Evolutionary conservation across 2,888 invertebrate genomes (phyloP), one percentile per base, ranked within the genome.

Genomic region (Apomyelois bistriatella): DNA sequence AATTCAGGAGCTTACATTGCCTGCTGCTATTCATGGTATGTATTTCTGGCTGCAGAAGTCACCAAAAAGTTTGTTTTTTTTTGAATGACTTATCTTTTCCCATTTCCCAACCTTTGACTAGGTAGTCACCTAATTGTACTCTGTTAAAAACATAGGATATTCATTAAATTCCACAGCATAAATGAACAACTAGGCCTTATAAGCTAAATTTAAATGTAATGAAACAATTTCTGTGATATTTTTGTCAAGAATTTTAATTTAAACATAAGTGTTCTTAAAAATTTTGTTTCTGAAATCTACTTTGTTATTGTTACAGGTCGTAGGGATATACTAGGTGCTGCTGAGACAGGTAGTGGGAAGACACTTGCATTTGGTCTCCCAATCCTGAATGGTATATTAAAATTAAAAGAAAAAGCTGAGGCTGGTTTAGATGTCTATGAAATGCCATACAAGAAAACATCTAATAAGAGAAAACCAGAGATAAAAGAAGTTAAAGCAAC

Each of bases 311-410:
- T 22, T 22, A 22, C 66, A 92, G 93, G 94, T 38, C 92, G 94
- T 47, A 93, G 95, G 82, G 99, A 99, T 81, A 96, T 99, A 62
- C 84, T 99, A 0, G 99, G 99, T n/a, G 99, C 99, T 53, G 99
- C 99, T 1, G 98, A 99, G 91, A 99, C 99, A 0, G 99, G 99
- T 0, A 99, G 98, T 82, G 99, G 99, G 0, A 99, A 99, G 91
- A 99, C 99, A 0, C 86, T 99, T 50, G 99, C 99, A 0, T 99
- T 99, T 89, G 98, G 97, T 0, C 95, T 99, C 55, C 99, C 99
- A 8, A 94, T 99, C 40, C 84, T 99, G 54, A 91, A 94, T 52
- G 96, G 97, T 12, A 98, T 99, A 59, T 84, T 98, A 64, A 92
- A 94, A 68, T 72, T 94, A 0, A 94, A 94, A 70, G 85, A 86